These are phyloP conservation scores for Martes flavigula DNA, from an alignment of 2,797 vertebrate species.

Conservation along the genomic window DNA sequence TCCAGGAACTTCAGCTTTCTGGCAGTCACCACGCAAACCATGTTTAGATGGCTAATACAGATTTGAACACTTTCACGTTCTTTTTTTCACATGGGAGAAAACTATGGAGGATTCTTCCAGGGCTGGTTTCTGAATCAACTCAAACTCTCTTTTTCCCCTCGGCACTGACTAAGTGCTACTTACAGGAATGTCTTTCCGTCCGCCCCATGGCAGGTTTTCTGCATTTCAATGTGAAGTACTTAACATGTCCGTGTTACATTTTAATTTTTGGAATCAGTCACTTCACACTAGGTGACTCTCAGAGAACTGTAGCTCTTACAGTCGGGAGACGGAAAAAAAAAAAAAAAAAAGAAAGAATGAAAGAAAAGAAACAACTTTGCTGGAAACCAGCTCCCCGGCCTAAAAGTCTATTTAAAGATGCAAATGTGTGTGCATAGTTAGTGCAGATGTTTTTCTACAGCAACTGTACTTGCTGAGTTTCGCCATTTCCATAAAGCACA, in stretches of 20 bases:
- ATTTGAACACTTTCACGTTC: conserved; percentile 57
- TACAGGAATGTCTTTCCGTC: conserved; percentile 81
- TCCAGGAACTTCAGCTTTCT: conserved; percentile 48
- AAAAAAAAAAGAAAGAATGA: too few relatives aligned
- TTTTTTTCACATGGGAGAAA: conserved; percentile 51
- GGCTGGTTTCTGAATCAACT: conserved; percentile 67
- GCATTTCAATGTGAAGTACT: conserved; percentile 84
- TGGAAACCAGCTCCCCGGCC: conserved; percentile 77
- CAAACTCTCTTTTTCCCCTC: conserved; percentile 18
- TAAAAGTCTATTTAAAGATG: conserved; percentile 87
- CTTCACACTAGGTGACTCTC: conserved; percentile 80
- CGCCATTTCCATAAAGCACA: conserved; percentile 90
- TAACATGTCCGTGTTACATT: conserved; percentile 83
- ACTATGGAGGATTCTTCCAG: conserved; percentile 57
- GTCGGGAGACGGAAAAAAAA: not conserved
- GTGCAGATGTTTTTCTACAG: conserved; percentile 85
- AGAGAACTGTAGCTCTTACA: conserved; percentile 69
- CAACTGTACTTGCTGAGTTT: conserved; percentile 85
- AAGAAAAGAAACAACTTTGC: conserved; percentile 61
- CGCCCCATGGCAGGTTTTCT: conserved; percentile 81
- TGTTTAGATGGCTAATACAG: conserved; percentile 54
- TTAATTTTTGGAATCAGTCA: conserved; percentile 86
- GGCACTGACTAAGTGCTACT: conserved; percentile 80
- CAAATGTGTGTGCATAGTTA: conserved; percentile 84
- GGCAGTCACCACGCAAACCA: conserved; percentile 10